phyloP scores from a whole-genome alignment of 2,888 invertebrate genomes.

The Noctua janthe region DNA sequence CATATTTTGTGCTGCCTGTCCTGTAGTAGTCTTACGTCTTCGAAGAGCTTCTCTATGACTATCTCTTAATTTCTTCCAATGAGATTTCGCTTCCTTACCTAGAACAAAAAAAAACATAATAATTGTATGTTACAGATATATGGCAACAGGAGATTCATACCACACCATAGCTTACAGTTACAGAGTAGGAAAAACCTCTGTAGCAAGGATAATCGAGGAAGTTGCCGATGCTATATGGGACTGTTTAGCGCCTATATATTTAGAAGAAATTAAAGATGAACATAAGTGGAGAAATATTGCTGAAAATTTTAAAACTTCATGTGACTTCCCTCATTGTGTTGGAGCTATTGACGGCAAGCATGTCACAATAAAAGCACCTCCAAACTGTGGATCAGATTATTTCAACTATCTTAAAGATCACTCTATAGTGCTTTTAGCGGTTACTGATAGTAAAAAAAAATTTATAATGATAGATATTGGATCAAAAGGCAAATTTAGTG shows the following conservation, averaged over 20 bases:
- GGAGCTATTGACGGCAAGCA: conserved; percentile 49
- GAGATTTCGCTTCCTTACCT: conserved; percentile 58
- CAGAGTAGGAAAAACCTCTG: conserved; percentile 40
- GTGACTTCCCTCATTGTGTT: conserved; percentile 40
- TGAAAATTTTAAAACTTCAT: conserved; percentile 32
- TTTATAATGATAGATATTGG: conserved; percentile 50
- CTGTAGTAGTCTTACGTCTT: conserved; percentile 52
- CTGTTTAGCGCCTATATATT: conserved; percentile 21
- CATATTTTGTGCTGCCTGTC: conserved; percentile 48
- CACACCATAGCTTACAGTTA: conserved; percentile 28
- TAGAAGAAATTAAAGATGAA: conserved; percentile 32
- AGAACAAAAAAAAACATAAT: conserved; percentile 44
- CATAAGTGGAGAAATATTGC: conserved; percentile 44
- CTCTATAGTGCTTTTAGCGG: conserved; percentile 48
- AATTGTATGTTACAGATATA: conserved; percentile 45
- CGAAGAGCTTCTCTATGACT: conserved; percentile 63
- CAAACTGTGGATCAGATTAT: conserved; percentile 51
- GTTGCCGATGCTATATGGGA: conserved; percentile 44
- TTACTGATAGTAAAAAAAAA: conserved; percentile 44
- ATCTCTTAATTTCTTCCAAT: conserved; percentile 64
- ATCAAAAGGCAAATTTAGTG: conserved; percentile 54
- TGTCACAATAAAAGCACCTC: conserved; percentile 35
- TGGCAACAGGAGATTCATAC: conserved; percentile 51
- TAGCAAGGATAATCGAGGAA: conserved; percentile 58
- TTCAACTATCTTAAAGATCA: conserved; percentile 44